Evolutionary conservation across 2,797 vertebrate species (phyloP).

Genomic region (Scleropages formosus): DNA sequence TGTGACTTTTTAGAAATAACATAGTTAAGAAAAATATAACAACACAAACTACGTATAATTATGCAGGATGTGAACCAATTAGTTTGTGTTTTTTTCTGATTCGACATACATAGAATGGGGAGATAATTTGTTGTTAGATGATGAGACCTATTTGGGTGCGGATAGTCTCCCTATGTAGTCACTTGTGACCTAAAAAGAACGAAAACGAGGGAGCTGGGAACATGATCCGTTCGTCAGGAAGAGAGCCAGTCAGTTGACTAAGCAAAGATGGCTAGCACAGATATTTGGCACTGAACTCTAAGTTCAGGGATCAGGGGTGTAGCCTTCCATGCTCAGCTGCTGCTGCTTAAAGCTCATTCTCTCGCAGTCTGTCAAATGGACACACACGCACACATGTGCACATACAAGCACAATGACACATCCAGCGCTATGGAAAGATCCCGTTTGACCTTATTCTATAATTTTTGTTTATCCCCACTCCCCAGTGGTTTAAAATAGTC

Average conservation of each 20-base stretch:
- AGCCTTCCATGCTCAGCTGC: conserved; percentile 24
- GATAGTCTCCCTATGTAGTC: conserved; percentile 44
- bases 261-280: conserved; percentile 42
- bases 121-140: too few relatives aligned
- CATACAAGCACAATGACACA: conserved; percentile 4
- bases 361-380: too few relatives aligned
- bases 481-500: conserved; percentile 18
- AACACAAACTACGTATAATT: not conserved
- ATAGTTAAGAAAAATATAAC: not conserved
- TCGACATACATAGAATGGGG: not conserved
- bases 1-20: too few relatives aligned
- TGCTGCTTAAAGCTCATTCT: not conserved
- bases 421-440: conserved; percentile 1
- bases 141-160: conserved; percentile 33
- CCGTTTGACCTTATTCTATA: not conserved
- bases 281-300: conserved; percentile 29
- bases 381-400: conserved; percentile 9
- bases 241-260: conserved; percentile 48
- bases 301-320: conserved; percentile 9
- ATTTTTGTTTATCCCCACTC: not conserved
- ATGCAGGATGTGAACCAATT: not conserved
- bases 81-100: not conserved
- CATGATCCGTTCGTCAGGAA: conserved; percentile 30
- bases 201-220: conserved; percentile 38
- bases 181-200: conserved; percentile 39